Evolutionary conservation across 2,888 invertebrate genomes (phyloP).

Genomic region (Cheilosia urbana): DNA sequence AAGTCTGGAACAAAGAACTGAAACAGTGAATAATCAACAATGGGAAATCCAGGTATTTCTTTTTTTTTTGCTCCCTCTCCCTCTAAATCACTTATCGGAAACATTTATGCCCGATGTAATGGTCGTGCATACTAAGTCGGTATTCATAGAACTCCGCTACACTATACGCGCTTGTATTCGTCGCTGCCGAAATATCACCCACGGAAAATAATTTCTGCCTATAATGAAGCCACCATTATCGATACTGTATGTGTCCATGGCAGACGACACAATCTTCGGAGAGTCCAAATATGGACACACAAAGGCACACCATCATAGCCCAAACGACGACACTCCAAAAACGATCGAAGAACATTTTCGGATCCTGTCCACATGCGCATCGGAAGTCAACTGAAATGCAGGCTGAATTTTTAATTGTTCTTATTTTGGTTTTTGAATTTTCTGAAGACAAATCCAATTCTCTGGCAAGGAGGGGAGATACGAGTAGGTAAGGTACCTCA

Average conservation of each 20-base stretch:
- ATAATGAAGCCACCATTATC: constrained; percentile 70
- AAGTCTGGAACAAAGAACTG: constrained; percentile 44
- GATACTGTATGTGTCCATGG: constrained; percentile 7
- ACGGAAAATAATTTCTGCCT: constrained; percentile 63
- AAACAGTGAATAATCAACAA: constrained; percentile 56
- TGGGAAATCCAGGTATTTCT: constrained; percentile 44
- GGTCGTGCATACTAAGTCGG: constrained; percentile 72
- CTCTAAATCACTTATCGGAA: constrained; percentile 73
- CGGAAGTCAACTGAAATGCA: constrained; percentile 77
- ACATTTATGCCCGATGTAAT: constrained; percentile 71
- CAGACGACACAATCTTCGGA: constrained; percentile 50
- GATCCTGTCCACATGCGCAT: constrained; percentile 76
- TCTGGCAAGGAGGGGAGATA: neutral
- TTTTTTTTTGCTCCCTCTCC: neutral
- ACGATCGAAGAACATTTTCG: constrained; percentile 53
- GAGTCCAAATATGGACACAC: constrained; percentile 73
- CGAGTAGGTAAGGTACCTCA: constrained; percentile 20
- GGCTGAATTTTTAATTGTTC: constrained; percentile 77
- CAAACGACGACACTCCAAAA: constrained; percentile 53
- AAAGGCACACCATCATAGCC: constrained; percentile 45
- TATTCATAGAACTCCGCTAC: constrained; percentile 68
- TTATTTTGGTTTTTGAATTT: constrained; percentile 50
- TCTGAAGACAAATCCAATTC: constrained; percentile 39
- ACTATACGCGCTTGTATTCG: constrained; percentile 37
- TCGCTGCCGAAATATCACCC: constrained; percentile 66